phyloP scores from a whole-genome alignment of 2,888 invertebrate species.

The Aphodius granarius region DNA sequence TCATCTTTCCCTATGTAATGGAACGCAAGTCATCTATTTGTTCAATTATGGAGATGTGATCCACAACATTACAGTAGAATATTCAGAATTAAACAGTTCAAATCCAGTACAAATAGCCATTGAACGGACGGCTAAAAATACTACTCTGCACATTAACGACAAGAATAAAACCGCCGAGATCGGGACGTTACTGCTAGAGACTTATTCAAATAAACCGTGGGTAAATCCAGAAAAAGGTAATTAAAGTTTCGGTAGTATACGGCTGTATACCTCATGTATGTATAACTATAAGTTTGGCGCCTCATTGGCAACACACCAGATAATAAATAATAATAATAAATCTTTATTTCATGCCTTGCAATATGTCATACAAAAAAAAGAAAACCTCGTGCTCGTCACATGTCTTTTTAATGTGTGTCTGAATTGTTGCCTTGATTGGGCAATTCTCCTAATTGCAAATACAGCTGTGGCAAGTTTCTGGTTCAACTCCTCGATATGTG shows the following conservation, averaged over 20 bases:
- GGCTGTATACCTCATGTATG: neutral
- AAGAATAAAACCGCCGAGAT: slow-evolving; percentile 70
- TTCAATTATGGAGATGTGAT: slow-evolving; percentile 84
- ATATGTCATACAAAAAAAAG: no score
- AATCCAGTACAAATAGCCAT: slow-evolving; percentile 89
- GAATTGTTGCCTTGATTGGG: no score
- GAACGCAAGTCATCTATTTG: slow-evolving; percentile 78
- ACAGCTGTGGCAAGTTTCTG: neutral
- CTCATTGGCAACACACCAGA: neutral
- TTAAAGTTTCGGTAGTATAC: slow-evolving; percentile 29
- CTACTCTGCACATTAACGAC: slow-evolving; percentile 81
- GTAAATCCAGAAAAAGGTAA: slow-evolving; percentile 77
- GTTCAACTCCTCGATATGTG: neutral
- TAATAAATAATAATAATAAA: neutral
- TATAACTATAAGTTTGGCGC: neutral
- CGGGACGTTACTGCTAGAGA: slow-evolving; percentile 69
- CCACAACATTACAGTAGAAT: slow-evolving; percentile 75
- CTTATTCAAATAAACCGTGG: slow-evolving; percentile 87
- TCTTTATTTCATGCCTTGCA: no score
- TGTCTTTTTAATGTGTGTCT: no score
- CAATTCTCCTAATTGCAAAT: neutral
- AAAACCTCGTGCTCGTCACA: no score
- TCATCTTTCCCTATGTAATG: slow-evolving; percentile 81
- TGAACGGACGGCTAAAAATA: slow-evolving; percentile 69
- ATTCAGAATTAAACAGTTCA: slow-evolving; percentile 75